Evolutionary conservation across 2,113 vertebrate genomes (phyloP).

Genomic region (Cochlearius cochlearius): DNA sequence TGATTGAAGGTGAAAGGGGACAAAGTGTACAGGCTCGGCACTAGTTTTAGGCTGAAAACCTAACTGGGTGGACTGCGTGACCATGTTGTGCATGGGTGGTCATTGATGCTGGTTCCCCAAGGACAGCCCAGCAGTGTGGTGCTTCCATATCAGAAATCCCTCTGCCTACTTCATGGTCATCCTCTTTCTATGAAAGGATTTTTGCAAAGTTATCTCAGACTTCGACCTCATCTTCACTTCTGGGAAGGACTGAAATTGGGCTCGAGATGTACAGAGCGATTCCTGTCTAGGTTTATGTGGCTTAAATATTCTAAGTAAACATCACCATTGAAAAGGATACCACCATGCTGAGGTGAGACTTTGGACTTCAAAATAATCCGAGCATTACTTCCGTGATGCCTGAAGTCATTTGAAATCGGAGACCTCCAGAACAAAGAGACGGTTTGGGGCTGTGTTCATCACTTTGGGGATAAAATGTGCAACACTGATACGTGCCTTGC

Average conservation of each 20-base stretch:
- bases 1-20: neutral
- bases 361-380: neutral
- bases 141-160: neutral
- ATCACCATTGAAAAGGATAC: neutral
- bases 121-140: neutral
- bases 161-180: neutral
- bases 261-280: neutral
- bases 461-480: neutral
- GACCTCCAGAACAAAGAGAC: neutral
- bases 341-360: neutral
- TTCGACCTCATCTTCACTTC: neutral
- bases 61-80: neutral
- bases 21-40: neutral
- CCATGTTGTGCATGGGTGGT: neutral
- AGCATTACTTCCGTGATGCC: neutral
- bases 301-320: neutral
- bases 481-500: neutral
- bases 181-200: neutral
- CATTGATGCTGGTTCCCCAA: neutral
- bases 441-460: fast-evolving
- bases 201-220: neutral
- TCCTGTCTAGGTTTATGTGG: neutral
- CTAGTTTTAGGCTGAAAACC: neutral
- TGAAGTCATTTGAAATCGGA: neutral
- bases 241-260: neutral